phyloP scores from a whole-genome alignment of 2,888 invertebrate species.

The Uropetala carovei region DNA sequence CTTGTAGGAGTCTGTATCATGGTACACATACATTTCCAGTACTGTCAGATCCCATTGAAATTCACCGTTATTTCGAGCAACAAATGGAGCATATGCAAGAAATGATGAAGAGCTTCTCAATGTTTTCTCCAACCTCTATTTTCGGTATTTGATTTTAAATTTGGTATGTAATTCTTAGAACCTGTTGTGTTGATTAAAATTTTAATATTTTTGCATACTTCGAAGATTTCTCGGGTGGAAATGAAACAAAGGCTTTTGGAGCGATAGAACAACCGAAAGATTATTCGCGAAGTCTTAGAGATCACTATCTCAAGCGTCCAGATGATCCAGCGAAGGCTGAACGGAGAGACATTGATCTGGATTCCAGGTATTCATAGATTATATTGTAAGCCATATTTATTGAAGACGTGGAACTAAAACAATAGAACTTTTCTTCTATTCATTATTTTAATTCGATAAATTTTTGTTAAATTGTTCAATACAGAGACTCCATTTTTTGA shows the following conservation, averaged over 20 bases:
- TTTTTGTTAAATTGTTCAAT: too few species aligned
- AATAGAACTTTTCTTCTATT: too few species aligned
- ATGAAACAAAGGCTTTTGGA: not conserved
- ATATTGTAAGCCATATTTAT: too few species aligned
- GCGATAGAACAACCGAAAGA: not conserved
- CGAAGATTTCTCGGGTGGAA: not conserved
- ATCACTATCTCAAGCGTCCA: constrained; percentile 25
- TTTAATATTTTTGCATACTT: not conserved
- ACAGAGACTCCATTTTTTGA: too few species aligned
- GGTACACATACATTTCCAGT: constrained; percentile 23
- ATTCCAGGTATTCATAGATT: not conserved
- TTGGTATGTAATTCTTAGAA: not conserved
- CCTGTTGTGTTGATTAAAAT: not conserved
- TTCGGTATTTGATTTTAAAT: not conserved
- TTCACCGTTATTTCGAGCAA: constrained; percentile 38
- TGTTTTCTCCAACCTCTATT: constrained; percentile 35
- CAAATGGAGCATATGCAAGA: constrained; percentile 46
- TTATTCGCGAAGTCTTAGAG: constrained; percentile 22
- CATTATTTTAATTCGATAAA: too few species aligned
- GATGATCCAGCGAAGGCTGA: not conserved
- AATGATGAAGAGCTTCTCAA: constrained; percentile 4
- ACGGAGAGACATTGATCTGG: constrained; percentile 17
- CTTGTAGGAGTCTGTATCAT: not conserved
- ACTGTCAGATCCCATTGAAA: constrained; percentile 40
- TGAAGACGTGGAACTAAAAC: too few species aligned